Evolutionary conservation across 1,140 invertebrate species (phyloP), one percentile per base, ranked within the genome.

Genomic region (Zaprionus ornatus): DNA sequence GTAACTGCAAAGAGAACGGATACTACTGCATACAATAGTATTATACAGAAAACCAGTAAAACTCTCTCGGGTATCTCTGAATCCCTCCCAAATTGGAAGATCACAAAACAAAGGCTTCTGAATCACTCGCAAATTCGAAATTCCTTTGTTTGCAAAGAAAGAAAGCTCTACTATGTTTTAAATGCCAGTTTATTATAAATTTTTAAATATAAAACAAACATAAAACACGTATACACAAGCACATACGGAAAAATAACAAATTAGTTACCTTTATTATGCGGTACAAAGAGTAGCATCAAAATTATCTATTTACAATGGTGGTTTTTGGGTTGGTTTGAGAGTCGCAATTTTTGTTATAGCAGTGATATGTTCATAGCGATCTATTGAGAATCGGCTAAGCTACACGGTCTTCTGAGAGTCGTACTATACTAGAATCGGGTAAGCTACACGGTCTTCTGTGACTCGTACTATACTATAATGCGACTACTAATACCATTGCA

Each of bases 271-370:
- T 21, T 48, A 2, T 12, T 12, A 9, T 2, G 19, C 21, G 4
- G 45, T 7, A 5, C 32, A 13, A 35, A 57, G 29, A 17, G 12
- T 19, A 40, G n/a, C 12, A 60, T 7, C 65, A 85, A 15, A 5
- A 88, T 88, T 80, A 90, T 88, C 5, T 88, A 88, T 19, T 74
- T 88, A 19, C 78, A 90, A 32, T 74, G 35, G 67, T 60, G 78
- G 74, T 19, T 84, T 79, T 45, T 88, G 37, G 27, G 40, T 87
- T 5, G 84, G 88, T 66, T 63, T 84, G 45, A 84, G 80, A 15
- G 21, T 87, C 9, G 84, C 84, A 2, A 62, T 70, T 2, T 55
- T 68, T 21, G 19, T 73, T 0, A 12, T 80, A 1, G 80, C 63
- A 0, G 0, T 1, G 68, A 61, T 4, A 0, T 67, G 0, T 63